Evolutionary conservation across 2,797 vertebrate genomes (phyloP), one percentile per base, ranked within the genome.

Genomic region (Lophotriccus pileatus): DNA sequence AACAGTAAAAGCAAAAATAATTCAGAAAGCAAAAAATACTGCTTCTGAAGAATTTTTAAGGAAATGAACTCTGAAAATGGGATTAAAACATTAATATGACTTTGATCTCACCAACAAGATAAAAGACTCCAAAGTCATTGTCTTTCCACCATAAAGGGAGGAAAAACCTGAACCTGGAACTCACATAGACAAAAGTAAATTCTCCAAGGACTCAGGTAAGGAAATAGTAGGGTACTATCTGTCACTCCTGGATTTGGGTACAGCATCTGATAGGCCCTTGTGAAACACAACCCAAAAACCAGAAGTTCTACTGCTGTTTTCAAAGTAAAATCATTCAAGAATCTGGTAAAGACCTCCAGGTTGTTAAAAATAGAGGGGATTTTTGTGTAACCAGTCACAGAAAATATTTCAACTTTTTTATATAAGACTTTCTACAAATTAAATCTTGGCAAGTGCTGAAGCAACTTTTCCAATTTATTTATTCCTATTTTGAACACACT

Each of bases 361-460:
- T 74, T 24, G n/a, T 88, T 68, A 46, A 72, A 85, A 59, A 32
- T 72, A 18, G 2, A 1, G 2, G 1, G 4, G 1, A 0, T 5
- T 56, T 73, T 66, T 63, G 9, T 79, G 32, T 36, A 81, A 82
- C 1, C 14, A 84, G 27, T 20, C 56, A 21, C 1, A 13, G 34
- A 90, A 87, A 74, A 53, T 22, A 49, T 7, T 4, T 3, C 32
- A 39, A 7, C 10, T 12, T 75, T 64, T 64, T 15, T 55, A 41
- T 46, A 73, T 14, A 52, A 63, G 7, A 9, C 14, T 79, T 79
- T 3, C 7, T 30, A 90, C 20, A 34, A 62, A 18, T 6, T 9
- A 88, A 34, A 36, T 67, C 8, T 8, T 4, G 12, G 44, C 21
- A 66, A 41, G 27, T 25, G 37, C 32, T 44, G 41, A 59, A 89